A percentile compares a stretch with the other conserved stretches of the same genome.
Evolutionary conservation across 2,888 invertebrate genomes (phyloP).

Genomic region (Hirtodrosophila trivittata): DNA sequence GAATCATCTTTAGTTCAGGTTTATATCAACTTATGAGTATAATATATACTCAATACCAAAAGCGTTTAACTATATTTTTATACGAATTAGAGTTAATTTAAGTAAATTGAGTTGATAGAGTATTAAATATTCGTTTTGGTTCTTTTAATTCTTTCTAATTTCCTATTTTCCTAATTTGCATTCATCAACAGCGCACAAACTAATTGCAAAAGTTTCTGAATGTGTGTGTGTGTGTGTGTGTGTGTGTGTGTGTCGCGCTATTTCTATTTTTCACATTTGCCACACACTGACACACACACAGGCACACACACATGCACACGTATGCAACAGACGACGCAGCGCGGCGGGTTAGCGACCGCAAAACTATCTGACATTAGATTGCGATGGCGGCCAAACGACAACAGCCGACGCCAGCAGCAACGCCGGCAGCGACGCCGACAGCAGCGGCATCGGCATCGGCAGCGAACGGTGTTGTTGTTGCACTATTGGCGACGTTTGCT

Average conservation of each 20-base stretch:
- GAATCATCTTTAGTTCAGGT: no score
- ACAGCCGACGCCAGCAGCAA: conserved; percentile 80
- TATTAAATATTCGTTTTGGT: no score
- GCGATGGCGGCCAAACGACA: conserved; percentile 83
- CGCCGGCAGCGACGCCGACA: conserved; percentile 23
- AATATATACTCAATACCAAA: no score
- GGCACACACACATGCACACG: conserved; percentile 23
- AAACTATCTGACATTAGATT: conserved; percentile 84
- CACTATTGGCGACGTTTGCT: conserved; percentile 40
- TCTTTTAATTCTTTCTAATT: conserved; percentile 25
- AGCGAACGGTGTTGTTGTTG: conserved; percentile 20
- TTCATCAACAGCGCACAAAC: conserved; percentile 75
- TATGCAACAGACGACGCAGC: conserved; percentile 36
- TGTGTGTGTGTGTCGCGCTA: conserved; percentile 43
- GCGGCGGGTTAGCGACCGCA: conserved; percentile 84
- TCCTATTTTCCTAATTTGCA: conserved; percentile 71
- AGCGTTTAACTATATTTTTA: no score
- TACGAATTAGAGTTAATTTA: no score
- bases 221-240: conserved; percentile 22
- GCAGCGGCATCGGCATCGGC: conserved; percentile 19
- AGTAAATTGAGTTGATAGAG: no score
- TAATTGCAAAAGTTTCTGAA: conserved; percentile 63
- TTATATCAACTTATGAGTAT: no score
- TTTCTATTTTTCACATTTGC: conserved; percentile 62
- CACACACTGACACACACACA: conserved; percentile 30